Conservation (phyloP, 1,140 invertebrate genomes). For the Caerostris darwini region DNA sequence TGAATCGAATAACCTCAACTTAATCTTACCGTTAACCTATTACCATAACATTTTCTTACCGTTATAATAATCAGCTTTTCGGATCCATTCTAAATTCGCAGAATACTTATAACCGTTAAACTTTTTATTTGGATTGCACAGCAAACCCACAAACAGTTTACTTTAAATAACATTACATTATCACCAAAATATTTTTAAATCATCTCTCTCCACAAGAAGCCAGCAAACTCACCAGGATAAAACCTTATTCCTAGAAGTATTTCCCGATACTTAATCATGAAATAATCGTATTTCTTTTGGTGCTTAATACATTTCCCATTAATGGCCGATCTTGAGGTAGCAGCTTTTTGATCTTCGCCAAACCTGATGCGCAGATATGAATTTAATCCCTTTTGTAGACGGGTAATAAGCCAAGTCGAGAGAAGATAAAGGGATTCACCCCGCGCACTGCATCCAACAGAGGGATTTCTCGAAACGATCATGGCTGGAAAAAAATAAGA, state of each 20-base stretch:
- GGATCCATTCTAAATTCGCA: too few species aligned
- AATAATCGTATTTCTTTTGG: background rate
- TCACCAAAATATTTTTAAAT: too few species aligned
- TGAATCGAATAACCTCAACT: too few species aligned
- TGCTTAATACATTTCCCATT: conserved; percentile 7
- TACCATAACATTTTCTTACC: too few species aligned
- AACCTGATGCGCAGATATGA: background rate
- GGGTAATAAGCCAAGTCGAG: background rate
- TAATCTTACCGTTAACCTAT: too few species aligned
- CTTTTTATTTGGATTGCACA: too few species aligned
- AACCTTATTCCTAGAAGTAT: background rate
- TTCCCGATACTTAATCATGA: background rate
- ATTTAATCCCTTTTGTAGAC: conserved; percentile 12
- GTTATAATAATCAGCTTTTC: too few species aligned
- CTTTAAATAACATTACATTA: too few species aligned
- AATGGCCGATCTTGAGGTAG: background rate
- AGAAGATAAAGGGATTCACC: background rate
- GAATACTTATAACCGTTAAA: too few species aligned
- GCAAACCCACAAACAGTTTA: too few species aligned
- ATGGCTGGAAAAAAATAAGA: background rate
- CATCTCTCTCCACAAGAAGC: too few species aligned
- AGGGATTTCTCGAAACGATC: background rate
- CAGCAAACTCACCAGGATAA: too few species aligned
- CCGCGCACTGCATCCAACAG: background rate
- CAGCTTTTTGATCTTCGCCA: conserved; percentile 14